Base-by-base conservation (phyloP, 2,797 vertebrate species). In the Manis javanica region DNA sequence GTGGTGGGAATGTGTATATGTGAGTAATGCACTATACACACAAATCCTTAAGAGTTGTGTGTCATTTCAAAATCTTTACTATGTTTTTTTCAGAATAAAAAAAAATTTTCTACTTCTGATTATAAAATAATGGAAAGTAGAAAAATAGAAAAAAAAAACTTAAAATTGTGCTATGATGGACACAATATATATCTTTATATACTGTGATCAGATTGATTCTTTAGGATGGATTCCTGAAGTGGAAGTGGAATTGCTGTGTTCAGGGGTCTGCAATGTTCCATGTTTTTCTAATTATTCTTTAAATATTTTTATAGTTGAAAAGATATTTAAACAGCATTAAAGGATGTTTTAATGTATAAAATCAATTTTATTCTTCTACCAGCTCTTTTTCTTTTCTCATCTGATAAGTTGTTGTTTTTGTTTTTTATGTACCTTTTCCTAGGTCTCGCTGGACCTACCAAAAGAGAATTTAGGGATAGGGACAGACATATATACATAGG, bases 261-360 rank as follows among this genome's bases (percentile, higher is more conserved):
- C 86, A 96, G 82, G 68, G 23, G 9, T 91, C 19, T 78, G 26
- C 23, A 92, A 0, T 88, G 14, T 72, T 88, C 49, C 19, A n/a
- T 53, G 87, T 84, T 57, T 51, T 49, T 57, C 51, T n/a, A 82
- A 68, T 75, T 85, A 88, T 49, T 46, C 31, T 69, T 90, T 85
- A 74, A 71, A 23, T 92, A 69, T 85, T 87, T 91, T 94, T 85
- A 39, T 93, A 84, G 34, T 91, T 49, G 39, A 69, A 97, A 92
- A 77, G 49, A 64, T 74, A 71, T 13, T 77, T 93, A 83, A 87
- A 61, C 24, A 89, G 2, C 59, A 75, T 63, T 92, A 84, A 92
- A 94, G 21, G 31, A 88, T 11, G 46, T 93, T 94, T 93, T 90
- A 82, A 85, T 91, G 53, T 39, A 77, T 75, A 53, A 57, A 89